These are phyloP conservation scores for Dasypus novemcinctus DNA, from an alignment of 2,113 vertebrate genomes.

Conservation along the genomic window DNA sequence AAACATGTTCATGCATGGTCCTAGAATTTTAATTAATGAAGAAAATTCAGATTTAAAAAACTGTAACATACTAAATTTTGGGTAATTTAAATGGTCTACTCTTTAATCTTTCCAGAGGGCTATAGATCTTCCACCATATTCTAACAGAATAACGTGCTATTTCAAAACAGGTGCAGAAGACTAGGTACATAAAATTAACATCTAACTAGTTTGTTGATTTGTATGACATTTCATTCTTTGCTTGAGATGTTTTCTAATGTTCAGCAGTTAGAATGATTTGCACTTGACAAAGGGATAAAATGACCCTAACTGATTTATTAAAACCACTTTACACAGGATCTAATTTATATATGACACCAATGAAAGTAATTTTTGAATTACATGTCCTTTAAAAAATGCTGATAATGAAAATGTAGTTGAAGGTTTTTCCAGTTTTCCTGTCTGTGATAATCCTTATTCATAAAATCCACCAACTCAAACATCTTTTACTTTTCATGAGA, in stretches of 20 bases:
- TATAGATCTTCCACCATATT: neutral
- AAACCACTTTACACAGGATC: slow-evolving; percentile 19
- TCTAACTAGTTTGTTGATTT: slow-evolving; percentile 5
- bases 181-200: neutral
- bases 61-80: neutral
- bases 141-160: neutral
- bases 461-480: neutral
- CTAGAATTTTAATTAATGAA: neutral
- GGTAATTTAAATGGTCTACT: neutral
- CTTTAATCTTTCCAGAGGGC: neutral
- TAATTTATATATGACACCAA: slow-evolving; percentile 22
- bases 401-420: neutral
- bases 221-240: neutral
- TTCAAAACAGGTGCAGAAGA: neutral
- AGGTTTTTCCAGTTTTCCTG: neutral
- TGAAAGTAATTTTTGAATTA: slow-evolving; percentile 33
- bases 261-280: slow-evolving; percentile 22
- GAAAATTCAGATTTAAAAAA: neutral
- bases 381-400: neutral
- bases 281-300: slow-evolving; percentile 5
- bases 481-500: neutral
- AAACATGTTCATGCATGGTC: neutral
- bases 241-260: neutral
- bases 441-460: neutral
- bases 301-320: neutral